These are phyloP conservation scores for Aradophagus sp. DNA, from an alignment of 1,140 invertebrate species.

Conservation along the genomic window DNA sequence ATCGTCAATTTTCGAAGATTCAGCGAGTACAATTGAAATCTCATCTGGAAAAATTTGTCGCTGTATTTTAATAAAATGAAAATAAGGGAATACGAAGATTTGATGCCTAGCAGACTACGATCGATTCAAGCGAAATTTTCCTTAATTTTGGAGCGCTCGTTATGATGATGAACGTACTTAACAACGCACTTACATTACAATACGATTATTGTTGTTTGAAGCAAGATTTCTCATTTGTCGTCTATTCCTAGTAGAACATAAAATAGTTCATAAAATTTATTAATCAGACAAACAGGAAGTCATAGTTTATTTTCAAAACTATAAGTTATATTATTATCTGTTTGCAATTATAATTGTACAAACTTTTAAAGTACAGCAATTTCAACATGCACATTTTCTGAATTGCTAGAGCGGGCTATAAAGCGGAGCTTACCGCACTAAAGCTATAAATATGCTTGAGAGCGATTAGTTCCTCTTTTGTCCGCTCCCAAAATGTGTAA, in stretches of 20 bases:
- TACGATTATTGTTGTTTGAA: slow-evolving; percentile 74
- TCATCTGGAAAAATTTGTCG: slow-evolving; percentile 6
- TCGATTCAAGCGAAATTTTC: slow-evolving; percentile 15
- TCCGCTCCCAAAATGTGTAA: too few relatives aligned
- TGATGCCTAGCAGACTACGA: slow-evolving; percentile 40
- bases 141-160: slow-evolving; percentile 13
- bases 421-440: too few relatives aligned
- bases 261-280: slow-evolving; percentile 32
- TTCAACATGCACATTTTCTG: too few relatives aligned
- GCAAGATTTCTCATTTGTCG: slow-evolving; percentile 70
- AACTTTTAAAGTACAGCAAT: background rate
- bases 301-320: too few relatives aligned
- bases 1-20: slow-evolving; percentile 5
- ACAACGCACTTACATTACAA: slow-evolving; percentile 67
- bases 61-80: background rate
- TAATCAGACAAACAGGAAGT: slow-evolving; percentile 6
- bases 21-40: background rate
- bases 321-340: too few relatives aligned
- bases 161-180: slow-evolving; percentile 20
- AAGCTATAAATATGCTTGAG: too few relatives aligned
- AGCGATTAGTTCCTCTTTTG: too few relatives aligned
- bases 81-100: slow-evolving; percentile 5
- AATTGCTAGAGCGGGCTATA: too few relatives aligned
- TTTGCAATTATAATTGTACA: background rate
- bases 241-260: slow-evolving; percentile 70